phyloP scores from a whole-genome alignment of 1,140 invertebrate species.

The Chymomyza costata region DNA sequence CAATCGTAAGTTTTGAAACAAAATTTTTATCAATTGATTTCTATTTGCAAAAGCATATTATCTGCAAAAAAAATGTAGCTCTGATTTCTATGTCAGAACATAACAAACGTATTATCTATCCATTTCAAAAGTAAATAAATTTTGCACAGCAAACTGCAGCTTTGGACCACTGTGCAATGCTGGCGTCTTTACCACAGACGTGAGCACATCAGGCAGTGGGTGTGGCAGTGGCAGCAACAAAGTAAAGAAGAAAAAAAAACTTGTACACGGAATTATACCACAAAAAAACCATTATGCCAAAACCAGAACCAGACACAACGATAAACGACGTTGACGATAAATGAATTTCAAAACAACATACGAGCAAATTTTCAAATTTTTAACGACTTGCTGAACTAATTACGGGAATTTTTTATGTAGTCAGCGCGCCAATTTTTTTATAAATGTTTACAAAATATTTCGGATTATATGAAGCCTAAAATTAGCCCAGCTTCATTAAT shows the following conservation, averaged over 20 bases:
- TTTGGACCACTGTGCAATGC: too few relatives aligned
- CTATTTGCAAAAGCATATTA: too few relatives aligned
- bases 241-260: slow-evolving; percentile 1
- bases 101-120: too few relatives aligned
- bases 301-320: slow-evolving; percentile 22
- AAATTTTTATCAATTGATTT: too few relatives aligned
- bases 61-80: too few relatives aligned
- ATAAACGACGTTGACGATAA: slow-evolving; percentile 33
- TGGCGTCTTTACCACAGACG: too few relatives aligned
- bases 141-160: too few relatives aligned
- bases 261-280: slow-evolving; percentile 21
- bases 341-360: slow-evolving; percentile 38
- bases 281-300: slow-evolving; percentile 25
- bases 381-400: slow-evolving; percentile 61
- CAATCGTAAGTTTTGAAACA: too few relatives aligned
- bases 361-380: slow-evolving; percentile 31
- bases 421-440: slow-evolving; percentile 25
- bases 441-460: slow-evolving; percentile 23
- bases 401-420: slow-evolving; percentile 29
- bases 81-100: too few relatives aligned
- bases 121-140: too few relatives aligned
- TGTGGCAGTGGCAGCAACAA: slow-evolving; percentile 13
- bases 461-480: slow-evolving; percentile 2
- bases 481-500: too few relatives aligned
- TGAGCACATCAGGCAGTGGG: slow-evolving; percentile 25